Evolutionary conservation across 1,140 invertebrate species (phyloP).

Genomic region (Stratiolaelaps scimitus): DNA sequence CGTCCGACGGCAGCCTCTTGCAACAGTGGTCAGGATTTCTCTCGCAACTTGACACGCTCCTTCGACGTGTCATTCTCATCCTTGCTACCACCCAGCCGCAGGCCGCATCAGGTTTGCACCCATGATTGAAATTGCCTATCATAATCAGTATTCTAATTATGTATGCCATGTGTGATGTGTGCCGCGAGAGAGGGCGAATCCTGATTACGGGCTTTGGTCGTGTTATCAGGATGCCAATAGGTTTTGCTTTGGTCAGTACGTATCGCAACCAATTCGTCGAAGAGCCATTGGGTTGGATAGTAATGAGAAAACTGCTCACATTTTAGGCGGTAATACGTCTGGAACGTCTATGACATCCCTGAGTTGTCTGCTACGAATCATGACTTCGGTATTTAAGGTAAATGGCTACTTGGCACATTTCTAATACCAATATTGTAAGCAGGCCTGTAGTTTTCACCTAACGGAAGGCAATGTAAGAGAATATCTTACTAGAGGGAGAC

Average conservation of each 20-base stretch:
- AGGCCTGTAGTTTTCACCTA: neutral
- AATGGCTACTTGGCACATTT: no score
- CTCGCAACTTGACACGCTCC: constrained; percentile 66
- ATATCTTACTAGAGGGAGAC: neutral
- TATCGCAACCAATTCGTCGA: no score
- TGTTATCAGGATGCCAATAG: no score
- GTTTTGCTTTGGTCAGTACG: no score
- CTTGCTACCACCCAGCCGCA: constrained; percentile 40
- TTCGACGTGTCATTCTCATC: constrained; percentile 61
- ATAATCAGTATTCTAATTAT: no score
- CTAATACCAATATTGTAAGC: constrained; percentile 24
- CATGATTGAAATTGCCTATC: no score
- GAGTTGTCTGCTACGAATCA: constrained; percentile 28
- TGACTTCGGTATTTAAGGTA: constrained; percentile 50
- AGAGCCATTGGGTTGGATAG: no score
- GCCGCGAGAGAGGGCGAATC: no score
- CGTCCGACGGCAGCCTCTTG: constrained; percentile 39
- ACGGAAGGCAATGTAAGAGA: neutral
- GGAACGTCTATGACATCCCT: constrained; percentile 15
- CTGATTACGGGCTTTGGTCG: no score
- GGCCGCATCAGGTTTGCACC: no score
- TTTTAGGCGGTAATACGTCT: constrained; percentile 60
- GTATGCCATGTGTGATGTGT: no score
- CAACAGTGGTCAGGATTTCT: constrained; percentile 61
- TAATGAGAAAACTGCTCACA: constrained; percentile 47